These are phyloP conservation scores for Pyrrhia umbra DNA, from an alignment of 2,888 invertebrate species.

Conservation along the genomic window DNA sequence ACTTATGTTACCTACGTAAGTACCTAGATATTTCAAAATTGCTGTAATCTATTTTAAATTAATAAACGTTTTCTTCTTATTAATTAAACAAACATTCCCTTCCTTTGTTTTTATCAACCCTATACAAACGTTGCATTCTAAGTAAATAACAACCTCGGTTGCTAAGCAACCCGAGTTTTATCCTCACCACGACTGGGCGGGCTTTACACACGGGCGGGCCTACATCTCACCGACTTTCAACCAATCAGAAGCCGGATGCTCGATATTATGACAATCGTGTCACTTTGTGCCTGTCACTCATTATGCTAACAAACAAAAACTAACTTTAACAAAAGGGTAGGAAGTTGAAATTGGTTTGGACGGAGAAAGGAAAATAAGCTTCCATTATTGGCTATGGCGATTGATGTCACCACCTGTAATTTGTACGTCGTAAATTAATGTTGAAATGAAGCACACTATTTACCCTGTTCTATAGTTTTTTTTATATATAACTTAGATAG, in stretches of 20 bases:
- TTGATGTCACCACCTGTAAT: slow-evolving; percentile 50
- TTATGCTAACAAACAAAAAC: slow-evolving; percentile 38
- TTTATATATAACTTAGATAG: too few relatives aligned
- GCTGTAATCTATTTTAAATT: too few relatives aligned
- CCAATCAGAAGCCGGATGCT: slow-evolving; percentile 84
- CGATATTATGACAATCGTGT: slow-evolving; percentile 85
- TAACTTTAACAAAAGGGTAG: slow-evolving; percentile 41
- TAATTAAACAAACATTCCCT: neutral
- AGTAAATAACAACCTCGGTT: slow-evolving; percentile 56
- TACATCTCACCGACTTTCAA: slow-evolving; percentile 55
- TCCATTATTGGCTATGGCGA: slow-evolving; percentile 75
- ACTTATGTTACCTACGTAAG: too few relatives aligned
- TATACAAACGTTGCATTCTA: neutral
- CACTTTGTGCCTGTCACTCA: slow-evolving; percentile 78
- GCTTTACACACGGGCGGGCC: slow-evolving; percentile 67
- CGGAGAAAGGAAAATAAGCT: slow-evolving; percentile 56
- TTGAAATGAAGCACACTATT: neutral
- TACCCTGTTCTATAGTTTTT: neutral
- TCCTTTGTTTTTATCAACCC: neutral
- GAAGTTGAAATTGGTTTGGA: slow-evolving; percentile 54
- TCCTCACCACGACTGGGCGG: slow-evolving; percentile 69
- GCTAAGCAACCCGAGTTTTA: slow-evolving; percentile 72
- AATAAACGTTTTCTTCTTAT: too few relatives aligned
- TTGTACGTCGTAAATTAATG: too few relatives aligned
- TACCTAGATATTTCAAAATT: too few relatives aligned